These are phyloP conservation scores for Pelusios castaneus DNA, from an alignment of 2,113 vertebrate species.

Conservation along the genomic window DNA sequence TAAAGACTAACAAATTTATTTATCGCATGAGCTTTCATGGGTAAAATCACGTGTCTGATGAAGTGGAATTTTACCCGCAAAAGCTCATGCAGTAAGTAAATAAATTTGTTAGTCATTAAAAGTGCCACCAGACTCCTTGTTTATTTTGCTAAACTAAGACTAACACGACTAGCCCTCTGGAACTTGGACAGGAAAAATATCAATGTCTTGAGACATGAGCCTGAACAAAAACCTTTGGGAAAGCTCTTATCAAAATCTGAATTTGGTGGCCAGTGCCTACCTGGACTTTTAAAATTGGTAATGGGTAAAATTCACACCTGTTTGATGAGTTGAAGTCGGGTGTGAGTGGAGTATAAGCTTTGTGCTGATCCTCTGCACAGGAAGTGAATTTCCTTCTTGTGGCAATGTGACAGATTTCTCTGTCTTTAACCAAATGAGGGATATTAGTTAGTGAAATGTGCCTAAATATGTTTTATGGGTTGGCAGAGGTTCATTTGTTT, in stretches of 20 bases:
- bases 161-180: no score
- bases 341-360: background rate
- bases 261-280: background rate
- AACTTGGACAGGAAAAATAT: background rate
- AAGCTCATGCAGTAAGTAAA: no score
- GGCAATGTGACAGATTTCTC: conserved; percentile 11
- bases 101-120: no score
- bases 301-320: background rate
- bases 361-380: background rate
- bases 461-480: conserved; percentile 34
- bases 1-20: no score
- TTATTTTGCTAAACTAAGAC: no score
- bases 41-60: no score
- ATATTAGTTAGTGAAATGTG: conserved; percentile 14
- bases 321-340: conserved; percentile 27
- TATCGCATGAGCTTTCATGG: no score
- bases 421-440: conserved; percentile 54
- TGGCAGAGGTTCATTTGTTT: conserved; percentile 43
- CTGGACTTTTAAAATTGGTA: conserved; percentile 17
- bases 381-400: conserved; percentile 44
- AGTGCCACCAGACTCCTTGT: no score
- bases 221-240: background rate
- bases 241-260: background rate
- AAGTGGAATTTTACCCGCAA: no score
- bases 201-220: background rate